Conservation (phyloP, 2,797 vertebrate species). For the Bothrops alternatus region DNA sequence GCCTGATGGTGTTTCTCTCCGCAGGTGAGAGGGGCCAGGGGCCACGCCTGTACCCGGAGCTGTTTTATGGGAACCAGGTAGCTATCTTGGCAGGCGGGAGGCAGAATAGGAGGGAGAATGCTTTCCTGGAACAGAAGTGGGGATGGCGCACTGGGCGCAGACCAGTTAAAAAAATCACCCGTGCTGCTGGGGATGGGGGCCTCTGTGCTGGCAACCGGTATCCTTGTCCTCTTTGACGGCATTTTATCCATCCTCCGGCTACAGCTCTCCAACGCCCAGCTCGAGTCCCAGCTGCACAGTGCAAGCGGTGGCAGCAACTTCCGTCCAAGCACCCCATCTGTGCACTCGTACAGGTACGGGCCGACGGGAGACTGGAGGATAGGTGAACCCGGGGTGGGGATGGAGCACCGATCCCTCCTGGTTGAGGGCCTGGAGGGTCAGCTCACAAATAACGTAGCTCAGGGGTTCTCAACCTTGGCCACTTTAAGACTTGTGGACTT, state of each 20-base stretch:
- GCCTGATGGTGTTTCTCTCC: not conserved
- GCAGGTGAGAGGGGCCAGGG: conserved; percentile 32
- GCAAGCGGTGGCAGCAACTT: conserved; percentile 53
- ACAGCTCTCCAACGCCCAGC: conserved; percentile 56
- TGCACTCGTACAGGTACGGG: conserved; percentile 66
- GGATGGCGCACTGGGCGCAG: not conserved
- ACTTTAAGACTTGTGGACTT: too few relatives aligned
- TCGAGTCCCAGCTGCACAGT: conserved; percentile 59
- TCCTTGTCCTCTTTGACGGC: not conserved
- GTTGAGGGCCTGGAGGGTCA: not conserved
- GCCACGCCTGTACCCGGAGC: conserved; percentile 59
- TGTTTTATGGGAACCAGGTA: conserved; percentile 63
- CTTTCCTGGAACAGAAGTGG: not conserved
- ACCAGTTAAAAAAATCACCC: not conserved
- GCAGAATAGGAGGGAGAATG: too few relatives aligned
- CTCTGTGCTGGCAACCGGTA: rapidly evolving
- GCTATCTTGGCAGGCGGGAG: not conserved
- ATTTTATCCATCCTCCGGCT: not conserved
- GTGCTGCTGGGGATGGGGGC: not conserved
- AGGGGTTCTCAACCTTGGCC: too few relatives aligned
- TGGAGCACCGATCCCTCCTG: not conserved
- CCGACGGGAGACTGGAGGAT: rapidly evolving
- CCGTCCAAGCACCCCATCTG: conserved; percentile 66
- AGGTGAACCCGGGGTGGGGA: not conserved
- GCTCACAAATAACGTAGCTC: too few relatives aligned